Evolutionary conservation across 2,888 invertebrate species (phyloP), one percentile per base, ranked within the genome.

Genomic region (Norana najaformis): DNA sequence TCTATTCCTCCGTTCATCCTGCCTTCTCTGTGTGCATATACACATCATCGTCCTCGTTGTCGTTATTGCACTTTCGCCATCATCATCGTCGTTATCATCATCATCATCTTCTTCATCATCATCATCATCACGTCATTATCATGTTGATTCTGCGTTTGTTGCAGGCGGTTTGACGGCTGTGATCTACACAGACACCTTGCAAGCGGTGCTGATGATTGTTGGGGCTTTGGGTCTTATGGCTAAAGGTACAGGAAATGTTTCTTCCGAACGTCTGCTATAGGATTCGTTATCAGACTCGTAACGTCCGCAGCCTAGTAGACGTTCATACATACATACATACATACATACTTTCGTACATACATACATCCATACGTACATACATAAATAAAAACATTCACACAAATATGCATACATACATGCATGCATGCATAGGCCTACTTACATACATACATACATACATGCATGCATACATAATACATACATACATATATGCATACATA

Each of bases 201-300:
- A 95, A 92, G 94, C 94, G 83, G 91, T 94, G 53, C 93, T 95
- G 53, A 95, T 95, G 95, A 93, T 95, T n/a, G 92, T 92, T 35
- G 95, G 95, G 30, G 95, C 95, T 13, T 90, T 94, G 6, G 93
- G 93, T 38, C 93, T 95, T 6, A 94, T 94, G 92, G 92, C 93
- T 20, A 82, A 83, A 38, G 89, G 91, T 91, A 38, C 37, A 38
- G 11, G 5, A 5, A 23, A 8, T 30, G 36, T 30, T 4, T 36
- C 85, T 69, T n/a, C 8, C 13, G 8, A n/a, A 69, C 30, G 3
- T 69, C 14, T 47, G n/a, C n/a, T 11, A 23, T n/a, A n/a, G 69
- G n/a, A n/a, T 69, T 69, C 69, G n/a, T 30, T n/a, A 69, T 23
- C n/a, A n/a, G 69, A 69, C 69, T 11, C 30, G n/a, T 69, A 13